Conservation (phyloP, 2,888 invertebrate genomes). For the Odontocolon sp. region DNA sequence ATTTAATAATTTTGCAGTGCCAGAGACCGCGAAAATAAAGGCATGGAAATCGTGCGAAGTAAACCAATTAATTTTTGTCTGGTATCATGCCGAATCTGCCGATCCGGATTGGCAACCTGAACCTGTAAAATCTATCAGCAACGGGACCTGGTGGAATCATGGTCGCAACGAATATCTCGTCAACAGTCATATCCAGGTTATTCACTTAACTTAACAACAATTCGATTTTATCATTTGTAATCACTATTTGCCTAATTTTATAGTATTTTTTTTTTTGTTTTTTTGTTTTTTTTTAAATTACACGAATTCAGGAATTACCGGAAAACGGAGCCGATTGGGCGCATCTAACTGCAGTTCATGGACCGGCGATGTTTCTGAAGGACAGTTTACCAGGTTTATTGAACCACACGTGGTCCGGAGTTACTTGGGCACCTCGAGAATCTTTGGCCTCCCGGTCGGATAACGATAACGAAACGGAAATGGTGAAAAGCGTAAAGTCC, state of each 20-base stretch:
- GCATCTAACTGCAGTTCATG: slow-evolving; percentile 90
- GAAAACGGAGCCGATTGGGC: slow-evolving; percentile 95
- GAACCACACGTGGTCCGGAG: slow-evolving; percentile 81
- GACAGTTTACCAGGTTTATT: slow-evolving; percentile 64
- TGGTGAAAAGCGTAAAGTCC: background rate
- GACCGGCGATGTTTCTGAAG: slow-evolving; percentile 80
- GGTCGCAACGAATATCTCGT: slow-evolving; percentile 91
- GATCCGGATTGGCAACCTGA: slow-evolving; percentile 87
- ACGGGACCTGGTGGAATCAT: slow-evolving; percentile 84
- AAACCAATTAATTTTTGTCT: slow-evolving; percentile 90
- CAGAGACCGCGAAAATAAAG: slow-evolving; percentile 86
- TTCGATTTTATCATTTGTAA: background rate
- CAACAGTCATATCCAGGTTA: slow-evolving; percentile 89
- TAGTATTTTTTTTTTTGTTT: background rate
- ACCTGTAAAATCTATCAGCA: slow-evolving; percentile 82
- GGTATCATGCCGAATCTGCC: slow-evolving; percentile 89
- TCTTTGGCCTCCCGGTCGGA: background rate
- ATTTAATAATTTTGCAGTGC: slow-evolving; percentile 82
- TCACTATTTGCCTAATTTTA: background rate
- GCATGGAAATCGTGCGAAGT: slow-evolving; percentile 87
- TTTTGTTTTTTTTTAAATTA: background rate
- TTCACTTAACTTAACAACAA: too few species aligned
- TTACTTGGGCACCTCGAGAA: slow-evolving; percentile 82
- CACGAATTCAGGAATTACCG: slow-evolving; percentile 92
- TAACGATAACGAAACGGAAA: background rate